phyloP scores from a whole-genome alignment of 2,113 vertebrate genomes.

The Tricholaema leucomelas region DNA sequence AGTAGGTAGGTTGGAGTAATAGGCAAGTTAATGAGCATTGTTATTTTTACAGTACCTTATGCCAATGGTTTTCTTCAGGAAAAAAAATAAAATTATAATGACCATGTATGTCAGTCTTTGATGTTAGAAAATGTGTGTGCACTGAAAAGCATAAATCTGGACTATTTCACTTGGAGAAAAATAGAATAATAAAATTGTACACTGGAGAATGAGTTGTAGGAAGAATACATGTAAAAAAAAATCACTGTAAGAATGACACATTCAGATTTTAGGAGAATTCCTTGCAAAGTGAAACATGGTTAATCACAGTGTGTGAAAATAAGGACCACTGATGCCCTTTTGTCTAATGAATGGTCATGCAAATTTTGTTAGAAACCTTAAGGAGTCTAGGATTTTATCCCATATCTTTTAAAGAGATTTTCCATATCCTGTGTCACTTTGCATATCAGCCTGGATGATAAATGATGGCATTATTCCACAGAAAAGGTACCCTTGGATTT shows the following conservation, averaged over 20 bases:
- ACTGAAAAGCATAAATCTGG: background rate
- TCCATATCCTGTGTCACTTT: background rate
- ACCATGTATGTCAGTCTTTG: background rate
- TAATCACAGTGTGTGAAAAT: background rate
- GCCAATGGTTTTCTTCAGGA: background rate
- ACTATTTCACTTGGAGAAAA: background rate
- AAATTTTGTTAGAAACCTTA: background rate
- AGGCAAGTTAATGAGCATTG: background rate
- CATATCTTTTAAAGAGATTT: background rate
- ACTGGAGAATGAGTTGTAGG: background rate
- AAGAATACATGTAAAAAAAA: background rate
- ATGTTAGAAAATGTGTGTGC: background rate
- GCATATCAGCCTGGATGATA: background rate
- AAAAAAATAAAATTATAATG: background rate
- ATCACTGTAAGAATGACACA: background rate
- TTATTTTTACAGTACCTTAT: background rate
- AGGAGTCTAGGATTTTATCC: background rate
- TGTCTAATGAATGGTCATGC: background rate
- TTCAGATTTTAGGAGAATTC: background rate
- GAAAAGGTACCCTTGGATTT: conserved; percentile 25
- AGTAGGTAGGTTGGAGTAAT: background rate
- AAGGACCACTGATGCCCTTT: background rate
- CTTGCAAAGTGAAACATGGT: background rate
- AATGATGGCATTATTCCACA: background rate
- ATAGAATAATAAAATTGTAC: background rate